Evolutionary conservation across 2,113 vertebrate genomes (phyloP), one percentile per base, ranked within the genome.

Genomic region (Rhinogobius similis): DNA sequence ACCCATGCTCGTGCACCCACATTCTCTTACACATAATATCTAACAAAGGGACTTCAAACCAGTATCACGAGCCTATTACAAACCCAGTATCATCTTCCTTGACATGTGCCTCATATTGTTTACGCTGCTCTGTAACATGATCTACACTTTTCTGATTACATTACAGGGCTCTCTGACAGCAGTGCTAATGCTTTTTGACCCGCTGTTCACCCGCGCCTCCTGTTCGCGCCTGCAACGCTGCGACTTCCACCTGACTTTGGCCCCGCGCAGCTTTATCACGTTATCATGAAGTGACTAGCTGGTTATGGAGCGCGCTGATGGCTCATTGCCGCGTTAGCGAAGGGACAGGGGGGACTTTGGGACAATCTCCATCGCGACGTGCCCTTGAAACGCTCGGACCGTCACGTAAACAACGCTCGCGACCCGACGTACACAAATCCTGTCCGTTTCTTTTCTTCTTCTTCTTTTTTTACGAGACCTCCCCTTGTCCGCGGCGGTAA

Each of bases 181-280:
- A 23, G 46, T 21, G 29, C 58, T 36, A 36, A 36, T 24, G 46
- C 5, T 61, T 23, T 5, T 52, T 53, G 24, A 66, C 61, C n/a
- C 27, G 11, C 14, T 48, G 66, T 2, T 27, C 39, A 24, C 18
- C 5, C 59, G 53, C 43, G 56, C 59, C 24, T 79, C 24, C 68
- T 10, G 56, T 61, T 52, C 39, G 68, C 67, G 69, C 41, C 32
- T 55, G n/a, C n/a, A n/a, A 52, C 46, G 2, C 3, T 50, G 3
- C 65, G 82, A 88, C 87, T 83, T 89, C 67, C 72, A 86, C 79
- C 72, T 84, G 79, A 84, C 87, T 84, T 85, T 88, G 79, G 78
- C 64, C 65, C 24, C 2, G 44, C 21, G 18, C 18, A 26, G 77
- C 67, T 83, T 82, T 65, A 87, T 79, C 46, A 53, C 70, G 82